A percentile compares a stretch with the other conserved stretches of the same genome.
Conservation (phyloP, 2,113 vertebrate species). For the Muntiacus muntjak region DNA sequence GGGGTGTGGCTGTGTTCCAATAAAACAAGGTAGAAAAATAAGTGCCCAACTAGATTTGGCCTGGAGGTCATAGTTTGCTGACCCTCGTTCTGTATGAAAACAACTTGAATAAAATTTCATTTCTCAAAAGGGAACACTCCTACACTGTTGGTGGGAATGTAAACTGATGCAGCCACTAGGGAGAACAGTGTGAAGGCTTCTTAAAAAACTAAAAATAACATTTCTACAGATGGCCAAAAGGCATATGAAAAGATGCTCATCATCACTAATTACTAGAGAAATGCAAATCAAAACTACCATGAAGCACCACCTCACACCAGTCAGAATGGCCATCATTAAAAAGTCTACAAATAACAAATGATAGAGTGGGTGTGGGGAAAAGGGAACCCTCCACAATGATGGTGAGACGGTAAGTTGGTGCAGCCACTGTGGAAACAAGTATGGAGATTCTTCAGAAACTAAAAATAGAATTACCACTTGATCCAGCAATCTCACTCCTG, state of each 20-base stretch:
- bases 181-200: neutral
- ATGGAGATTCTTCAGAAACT: neutral
- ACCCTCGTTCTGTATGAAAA: neutral
- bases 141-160: neutral
- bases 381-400: neutral
- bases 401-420: neutral
- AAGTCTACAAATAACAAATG: neutral
- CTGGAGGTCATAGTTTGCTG: neutral
- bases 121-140: neutral
- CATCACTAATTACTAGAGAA: neutral
- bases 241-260: neutral
- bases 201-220: neutral
- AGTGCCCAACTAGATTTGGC: neutral
- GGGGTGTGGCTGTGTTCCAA: neutral
- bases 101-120: neutral
- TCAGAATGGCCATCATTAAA: neutral
- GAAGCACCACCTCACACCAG: neutral
- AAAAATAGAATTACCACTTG: neutral
- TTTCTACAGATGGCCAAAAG: neutral
- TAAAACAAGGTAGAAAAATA: neutral
- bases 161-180: neutral
- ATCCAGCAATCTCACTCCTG: neutral
- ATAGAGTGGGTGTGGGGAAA: neutral
- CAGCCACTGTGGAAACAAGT: neutral
- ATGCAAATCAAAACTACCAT: neutral